These are phyloP conservation scores for Buceros bicornis DNA, from an alignment of 2,797 vertebrate species.

Conservation along the genomic window DNA sequence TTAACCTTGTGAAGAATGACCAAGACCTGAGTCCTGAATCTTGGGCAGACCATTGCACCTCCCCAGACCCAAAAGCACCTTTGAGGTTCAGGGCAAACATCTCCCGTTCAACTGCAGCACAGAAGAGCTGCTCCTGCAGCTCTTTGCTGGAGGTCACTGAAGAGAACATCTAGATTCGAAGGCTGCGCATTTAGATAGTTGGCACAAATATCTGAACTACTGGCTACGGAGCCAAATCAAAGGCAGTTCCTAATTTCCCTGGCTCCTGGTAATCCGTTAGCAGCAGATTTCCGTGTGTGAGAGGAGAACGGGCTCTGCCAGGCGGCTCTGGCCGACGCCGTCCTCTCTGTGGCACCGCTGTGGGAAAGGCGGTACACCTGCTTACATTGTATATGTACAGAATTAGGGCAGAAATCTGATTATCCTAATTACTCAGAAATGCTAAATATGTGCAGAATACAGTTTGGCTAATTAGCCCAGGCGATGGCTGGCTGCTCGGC, in stretches of 20 bases:
- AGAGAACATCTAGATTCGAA: not conserved
- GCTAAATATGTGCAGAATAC: conserved; percentile 65
- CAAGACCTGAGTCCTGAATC: not conserved
- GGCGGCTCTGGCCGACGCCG: not conserved
- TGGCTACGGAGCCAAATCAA: not conserved
- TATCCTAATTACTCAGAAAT: conserved; percentile 71
- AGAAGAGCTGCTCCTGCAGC: not conserved
- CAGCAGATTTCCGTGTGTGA: not conserved
- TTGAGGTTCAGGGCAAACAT: not conserved
- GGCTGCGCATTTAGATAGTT: not conserved
- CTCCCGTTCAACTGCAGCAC: not conserved
- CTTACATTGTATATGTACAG: not conserved
- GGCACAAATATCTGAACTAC: not conserved
- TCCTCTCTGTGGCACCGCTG: not conserved
- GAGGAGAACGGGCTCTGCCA: not conserved
- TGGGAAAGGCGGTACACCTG: conserved; percentile 53
- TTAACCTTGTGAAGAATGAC: not conserved
- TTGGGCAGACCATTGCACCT: not conserved
- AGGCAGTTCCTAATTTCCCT: not conserved
- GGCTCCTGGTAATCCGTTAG: not conserved
- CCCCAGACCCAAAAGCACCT: not conserved
- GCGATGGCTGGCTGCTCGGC: conserved; percentile 33
- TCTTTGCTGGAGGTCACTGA: not conserved
- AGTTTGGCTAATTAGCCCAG: conserved; percentile 45
- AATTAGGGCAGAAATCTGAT: conserved; percentile 69